These are phyloP conservation scores for Temnothorax ravouxi DNA, from an alignment of 2,888 invertebrate species.

Conservation along the genomic window DNA sequence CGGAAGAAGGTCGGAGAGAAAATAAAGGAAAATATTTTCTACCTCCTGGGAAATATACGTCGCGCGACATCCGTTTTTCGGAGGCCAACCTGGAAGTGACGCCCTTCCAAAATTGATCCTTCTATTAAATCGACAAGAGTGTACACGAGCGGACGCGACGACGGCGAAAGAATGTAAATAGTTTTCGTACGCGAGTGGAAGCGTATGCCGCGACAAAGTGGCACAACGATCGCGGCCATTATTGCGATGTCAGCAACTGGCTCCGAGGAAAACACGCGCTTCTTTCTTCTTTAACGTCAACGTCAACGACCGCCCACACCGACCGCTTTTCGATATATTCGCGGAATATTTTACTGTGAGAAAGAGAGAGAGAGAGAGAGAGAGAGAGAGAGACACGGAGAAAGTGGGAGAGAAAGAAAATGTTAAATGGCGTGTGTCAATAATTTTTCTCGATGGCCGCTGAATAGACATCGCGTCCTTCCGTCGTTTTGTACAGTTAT, in stretches of 20 bases:
- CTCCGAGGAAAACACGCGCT: constrained; percentile 42
- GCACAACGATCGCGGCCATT: constrained; percentile 53
- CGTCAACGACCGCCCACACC: neutral
- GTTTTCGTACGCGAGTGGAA: neutral
- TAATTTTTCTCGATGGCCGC: constrained; percentile 59
- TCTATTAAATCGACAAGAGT: constrained; percentile 36
- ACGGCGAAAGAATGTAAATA: constrained; percentile 49
- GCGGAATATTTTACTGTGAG: constrained; percentile 35
- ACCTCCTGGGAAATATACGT: constrained; percentile 68
- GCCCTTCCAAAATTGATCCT: constrained; percentile 61
- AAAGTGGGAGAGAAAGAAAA: neutral
- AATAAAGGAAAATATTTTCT: constrained; percentile 48
- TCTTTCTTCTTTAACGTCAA: constrained; percentile 40
- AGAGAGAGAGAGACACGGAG: neutral
- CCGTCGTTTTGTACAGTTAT: constrained; percentile 49
- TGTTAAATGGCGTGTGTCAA: constrained; percentile 72
- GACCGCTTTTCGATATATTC: constrained; percentile 31
- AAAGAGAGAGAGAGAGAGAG: neutral
- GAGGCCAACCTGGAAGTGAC: constrained; percentile 50
- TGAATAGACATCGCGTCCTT: constrained; percentile 53
- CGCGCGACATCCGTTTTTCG: constrained; percentile 60
- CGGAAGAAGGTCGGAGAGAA: constrained; percentile 16
- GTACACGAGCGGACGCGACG: constrained; percentile 18
- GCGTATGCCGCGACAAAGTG: constrained; percentile 26
- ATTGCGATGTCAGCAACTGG: constrained; percentile 51